Conservation (phyloP, 2,113 vertebrate genomes). For the Procavia capensis region DNA sequence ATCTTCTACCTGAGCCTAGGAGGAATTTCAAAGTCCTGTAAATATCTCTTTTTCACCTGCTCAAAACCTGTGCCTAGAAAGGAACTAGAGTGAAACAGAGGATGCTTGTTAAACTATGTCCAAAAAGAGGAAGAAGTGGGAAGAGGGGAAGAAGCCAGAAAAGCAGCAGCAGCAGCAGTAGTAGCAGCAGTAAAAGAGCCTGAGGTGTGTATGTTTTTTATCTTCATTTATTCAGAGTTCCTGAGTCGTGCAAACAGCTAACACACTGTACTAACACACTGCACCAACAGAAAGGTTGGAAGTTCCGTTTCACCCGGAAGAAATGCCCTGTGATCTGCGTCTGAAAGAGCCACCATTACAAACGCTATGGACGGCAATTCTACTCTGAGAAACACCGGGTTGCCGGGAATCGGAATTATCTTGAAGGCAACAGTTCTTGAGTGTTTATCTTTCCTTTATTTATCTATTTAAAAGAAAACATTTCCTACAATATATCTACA, state of each 20-base stretch:
- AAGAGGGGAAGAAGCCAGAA: fast-evolving
- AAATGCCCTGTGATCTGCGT: background rate
- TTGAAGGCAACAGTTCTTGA: too few relatives aligned
- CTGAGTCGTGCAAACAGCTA: background rate
- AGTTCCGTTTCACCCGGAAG: background rate
- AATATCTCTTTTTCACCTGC: background rate
- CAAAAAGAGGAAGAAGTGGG: background rate
- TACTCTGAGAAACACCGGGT: too few relatives aligned
- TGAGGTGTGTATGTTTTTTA: background rate
- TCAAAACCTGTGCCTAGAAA: conserved; percentile 7
- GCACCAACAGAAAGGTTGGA: background rate
- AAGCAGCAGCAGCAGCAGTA: background rate
- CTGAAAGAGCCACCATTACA: background rate
- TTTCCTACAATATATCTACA: background rate
- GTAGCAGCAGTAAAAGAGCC: background rate
- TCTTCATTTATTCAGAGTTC: background rate
- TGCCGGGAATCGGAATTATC: too few relatives aligned
- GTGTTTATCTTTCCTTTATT: too few relatives aligned
- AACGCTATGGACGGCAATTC: background rate
- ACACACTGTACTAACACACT: too few relatives aligned
- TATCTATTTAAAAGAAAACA: too few relatives aligned
- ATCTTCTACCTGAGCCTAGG: background rate
- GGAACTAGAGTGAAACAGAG: background rate
- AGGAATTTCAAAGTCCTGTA: background rate
- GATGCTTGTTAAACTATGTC: background rate